Evolutionary conservation across 2,888 invertebrate species (phyloP).

Genomic region (Gortyna flavago): DNA sequence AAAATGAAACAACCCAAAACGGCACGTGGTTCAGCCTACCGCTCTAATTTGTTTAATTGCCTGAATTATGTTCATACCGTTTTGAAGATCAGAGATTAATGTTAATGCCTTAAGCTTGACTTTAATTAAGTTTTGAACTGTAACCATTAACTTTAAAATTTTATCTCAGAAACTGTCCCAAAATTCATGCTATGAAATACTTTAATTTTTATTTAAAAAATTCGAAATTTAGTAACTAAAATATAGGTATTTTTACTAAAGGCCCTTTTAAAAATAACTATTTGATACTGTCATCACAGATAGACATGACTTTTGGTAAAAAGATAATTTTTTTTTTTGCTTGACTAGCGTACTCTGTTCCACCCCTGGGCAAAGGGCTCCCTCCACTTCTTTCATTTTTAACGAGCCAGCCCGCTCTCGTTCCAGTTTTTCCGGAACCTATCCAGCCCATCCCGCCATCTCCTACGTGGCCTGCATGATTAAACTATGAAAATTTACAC

Average conservation of each 20-base stretch:
- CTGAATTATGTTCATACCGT: conserved; percentile 43
- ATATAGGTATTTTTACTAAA: background rate
- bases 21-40: conserved; percentile 32
- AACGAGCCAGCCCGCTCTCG: too few relatives aligned
- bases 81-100: conserved; percentile 54
- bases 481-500: background rate
- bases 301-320: too few relatives aligned
- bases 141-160: conserved; percentile 25
- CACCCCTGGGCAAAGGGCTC: too few relatives aligned
- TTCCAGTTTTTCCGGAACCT: too few relatives aligned
- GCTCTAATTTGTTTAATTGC: conserved; percentile 42
- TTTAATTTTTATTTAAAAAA: background rate
- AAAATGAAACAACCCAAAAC: too few relatives aligned
- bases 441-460: too few relatives aligned
- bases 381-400: too few relatives aligned
- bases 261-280: background rate
- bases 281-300: too few relatives aligned
- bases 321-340: too few relatives aligned
- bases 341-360: too few relatives aligned
- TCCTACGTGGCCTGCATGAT: too few relatives aligned
- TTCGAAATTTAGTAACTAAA: background rate
- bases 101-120: conserved; percentile 38
- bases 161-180: background rate
- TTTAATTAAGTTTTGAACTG: conserved; percentile 53
- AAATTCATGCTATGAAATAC: background rate